Conservation (phyloP, 2,797 vertebrate genomes). For the Intellagama lesueurii region DNA sequence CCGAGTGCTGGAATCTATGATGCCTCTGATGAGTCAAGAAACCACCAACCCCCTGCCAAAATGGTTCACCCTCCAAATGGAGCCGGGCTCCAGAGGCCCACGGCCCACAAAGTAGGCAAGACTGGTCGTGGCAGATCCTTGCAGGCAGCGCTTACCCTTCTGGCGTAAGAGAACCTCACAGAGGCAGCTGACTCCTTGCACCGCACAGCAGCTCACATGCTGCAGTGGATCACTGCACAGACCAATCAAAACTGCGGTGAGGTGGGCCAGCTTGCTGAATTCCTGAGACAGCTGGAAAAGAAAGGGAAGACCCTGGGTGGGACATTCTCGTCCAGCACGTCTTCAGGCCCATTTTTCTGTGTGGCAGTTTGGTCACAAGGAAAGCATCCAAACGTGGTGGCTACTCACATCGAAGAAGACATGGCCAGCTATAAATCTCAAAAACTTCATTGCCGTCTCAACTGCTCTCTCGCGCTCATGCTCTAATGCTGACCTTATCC, state of each 20-base stretch:
- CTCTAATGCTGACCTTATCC: neutral
- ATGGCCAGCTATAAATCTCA: conserved; percentile 15
- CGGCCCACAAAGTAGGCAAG: too few relatives aligned
- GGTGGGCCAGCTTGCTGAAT: conserved; percentile 28
- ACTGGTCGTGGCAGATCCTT: too few relatives aligned
- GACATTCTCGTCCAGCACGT: neutral
- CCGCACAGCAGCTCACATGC: neutral
- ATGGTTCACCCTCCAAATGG: too few relatives aligned
- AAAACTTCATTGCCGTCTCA: neutral
- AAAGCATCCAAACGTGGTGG: neutral
- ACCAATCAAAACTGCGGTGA: neutral
- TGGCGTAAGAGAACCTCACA: conserved; percentile 7
- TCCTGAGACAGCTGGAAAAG: conserved; percentile 5
- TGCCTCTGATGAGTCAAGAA: too few relatives aligned
- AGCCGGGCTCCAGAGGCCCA: too few relatives aligned
- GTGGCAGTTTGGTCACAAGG: neutral
- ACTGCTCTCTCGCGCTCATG: conserved; percentile 11
- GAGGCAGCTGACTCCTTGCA: conserved; percentile 38
- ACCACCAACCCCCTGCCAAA: too few relatives aligned
- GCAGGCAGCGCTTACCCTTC: neutral
- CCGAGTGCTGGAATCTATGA: too few relatives aligned
- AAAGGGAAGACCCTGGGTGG: neutral
- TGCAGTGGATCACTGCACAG: neutral
- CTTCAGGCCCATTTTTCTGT: too few relatives aligned
- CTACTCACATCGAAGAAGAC: conserved; percentile 22